These are phyloP conservation scores for Amphipyra berbera DNA, from an alignment of 2,888 invertebrate genomes.

Conservation along the genomic window DNA sequence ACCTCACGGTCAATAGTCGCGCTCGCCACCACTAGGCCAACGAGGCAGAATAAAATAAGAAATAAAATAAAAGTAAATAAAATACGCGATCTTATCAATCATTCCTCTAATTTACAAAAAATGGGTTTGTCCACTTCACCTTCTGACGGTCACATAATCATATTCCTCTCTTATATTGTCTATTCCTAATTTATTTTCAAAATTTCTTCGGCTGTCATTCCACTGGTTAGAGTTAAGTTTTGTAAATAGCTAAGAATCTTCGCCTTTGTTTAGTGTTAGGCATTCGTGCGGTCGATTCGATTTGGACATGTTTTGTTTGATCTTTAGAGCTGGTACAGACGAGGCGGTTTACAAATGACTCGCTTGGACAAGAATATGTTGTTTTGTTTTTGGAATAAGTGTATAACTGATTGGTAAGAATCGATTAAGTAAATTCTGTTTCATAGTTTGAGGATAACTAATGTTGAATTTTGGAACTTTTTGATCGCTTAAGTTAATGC, in stretches of 20 bases:
- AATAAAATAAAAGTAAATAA: too few relatives aligned
- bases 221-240: slow-evolving; percentile 28
- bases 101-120: not conserved
- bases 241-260: slow-evolving; percentile 55
- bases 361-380: slow-evolving; percentile 19
- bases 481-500: too few relatives aligned
- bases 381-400: not conserved
- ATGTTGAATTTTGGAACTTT: too few relatives aligned
- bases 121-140: not conserved
- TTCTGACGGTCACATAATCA: not conserved
- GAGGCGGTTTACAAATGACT: slow-evolving; percentile 3
- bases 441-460: slow-evolving; percentile 1
- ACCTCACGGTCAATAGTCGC: too few relatives aligned
- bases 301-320: slow-evolving; percentile 39
- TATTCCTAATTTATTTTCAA: slow-evolving; percentile 66
- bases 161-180: slow-evolving; percentile 49
- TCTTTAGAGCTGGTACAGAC: slow-evolving; percentile 31
- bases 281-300: slow-evolving; percentile 51
- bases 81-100: too few relatives aligned
- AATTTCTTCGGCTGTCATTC: slow-evolving; percentile 74
- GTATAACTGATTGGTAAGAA: slow-evolving; percentile 27
- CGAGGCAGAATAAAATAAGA: too few relatives aligned
- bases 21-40: too few relatives aligned
- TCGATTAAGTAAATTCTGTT: slow-evolving; percentile 24
- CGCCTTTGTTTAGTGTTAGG: slow-evolving; percentile 56